Evolutionary conservation across 1,140 invertebrate genomes (phyloP), one percentile per base, ranked within the genome.

Genomic region (Psix sp.): DNA sequence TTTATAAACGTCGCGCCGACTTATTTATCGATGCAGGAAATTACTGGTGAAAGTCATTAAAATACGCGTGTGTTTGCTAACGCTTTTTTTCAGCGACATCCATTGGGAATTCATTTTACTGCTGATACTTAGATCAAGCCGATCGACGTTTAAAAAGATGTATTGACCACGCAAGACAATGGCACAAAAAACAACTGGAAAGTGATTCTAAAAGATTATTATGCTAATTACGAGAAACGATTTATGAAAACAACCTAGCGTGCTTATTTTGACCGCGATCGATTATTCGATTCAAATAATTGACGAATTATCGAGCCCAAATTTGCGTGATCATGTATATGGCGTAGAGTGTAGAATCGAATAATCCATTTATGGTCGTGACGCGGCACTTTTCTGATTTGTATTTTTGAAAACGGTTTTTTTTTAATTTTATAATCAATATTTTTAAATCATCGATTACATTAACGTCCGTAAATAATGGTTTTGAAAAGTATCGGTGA

Each of bases 31-130:
- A 33, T 52, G 29, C 66, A 60, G 67, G 54, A 63, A 73, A 77
- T 77, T 72, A 42, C 31, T 60, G 60, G 74, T 71, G 74, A 75
- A 78, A 77, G 67, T 74, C 57, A 74, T 68, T 70, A 65, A 57
- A 65, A 59, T 29, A 20, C 59, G 72, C 54, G 49, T 54, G 62
- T 57, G 65, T 75, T 63, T 66, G 60, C 54, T 48, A 62, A 57
- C 29, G 52, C 56, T 60, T 62, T 67, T 43, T 31, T 59, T 54
- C 18, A 5, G 51, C 26, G 42, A 60, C 43, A 48, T 62, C 33
- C 60, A 26, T 62, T 15, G 70, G 60, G 60, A 73, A 73, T 73
- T 42, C 54, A 66, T 66, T 63, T 63, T 36, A 59, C 57, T 49
- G 24, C 49, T 40, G 56, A 40, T 56, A 54, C 45, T 59, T 46